Conservation (phyloP, 2,113 vertebrate species). For the Nothocercus nigrocapillus region DNA sequence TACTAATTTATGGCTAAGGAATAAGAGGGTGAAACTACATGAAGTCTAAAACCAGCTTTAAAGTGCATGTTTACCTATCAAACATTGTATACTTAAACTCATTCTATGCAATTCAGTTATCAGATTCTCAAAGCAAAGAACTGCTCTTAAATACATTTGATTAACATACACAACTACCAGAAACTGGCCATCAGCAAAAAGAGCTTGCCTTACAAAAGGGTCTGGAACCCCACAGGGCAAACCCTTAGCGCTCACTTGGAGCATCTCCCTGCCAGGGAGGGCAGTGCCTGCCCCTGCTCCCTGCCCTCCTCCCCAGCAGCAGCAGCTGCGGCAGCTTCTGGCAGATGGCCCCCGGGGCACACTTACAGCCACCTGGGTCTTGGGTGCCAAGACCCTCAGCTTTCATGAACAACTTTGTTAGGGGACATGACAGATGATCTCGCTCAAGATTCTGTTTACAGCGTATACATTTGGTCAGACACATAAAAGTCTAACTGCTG, state of each 20-base stretch:
- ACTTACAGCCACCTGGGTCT: neutral
- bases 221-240: neutral
- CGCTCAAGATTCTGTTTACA: neutral
- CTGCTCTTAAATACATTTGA: neutral
- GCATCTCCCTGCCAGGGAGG: too few relatives aligned
- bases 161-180: neutral
- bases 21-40: neutral
- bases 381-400: neutral
- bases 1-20: slow-evolving; percentile 19
- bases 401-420: neutral
- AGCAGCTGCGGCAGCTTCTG: too few relatives aligned
- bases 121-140: neutral
- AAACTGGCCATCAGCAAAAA: neutral
- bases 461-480: neutral
- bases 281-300: neutral
- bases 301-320: neutral
- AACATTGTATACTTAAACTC: neutral
- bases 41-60: neutral
- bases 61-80: neutral
- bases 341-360: too few relatives aligned
- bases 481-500: neutral
- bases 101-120: neutral
- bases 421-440: neutral
- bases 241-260: neutral
- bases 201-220: neutral